phyloP scores from a whole-genome alignment of 2,113 vertebrate genomes.

The Podilymbus podiceps region DNA sequence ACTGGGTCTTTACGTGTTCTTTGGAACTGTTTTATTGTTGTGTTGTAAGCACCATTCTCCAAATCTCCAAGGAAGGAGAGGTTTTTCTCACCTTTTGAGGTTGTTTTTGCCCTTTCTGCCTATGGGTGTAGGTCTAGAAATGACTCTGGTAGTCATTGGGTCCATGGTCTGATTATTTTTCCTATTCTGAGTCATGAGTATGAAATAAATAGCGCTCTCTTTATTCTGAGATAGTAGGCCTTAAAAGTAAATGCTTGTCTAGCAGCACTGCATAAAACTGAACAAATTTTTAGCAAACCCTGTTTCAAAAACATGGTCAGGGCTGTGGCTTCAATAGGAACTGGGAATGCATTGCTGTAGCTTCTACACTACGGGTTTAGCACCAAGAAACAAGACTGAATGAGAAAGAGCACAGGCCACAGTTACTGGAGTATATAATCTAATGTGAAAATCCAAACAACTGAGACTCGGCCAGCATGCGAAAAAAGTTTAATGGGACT shows the following conservation, averaged over 20 bases:
- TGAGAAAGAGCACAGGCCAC: neutral
- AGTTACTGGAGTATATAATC: neutral
- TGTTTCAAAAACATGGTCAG: neutral
- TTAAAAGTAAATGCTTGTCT: neutral
- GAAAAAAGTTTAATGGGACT: conserved; percentile 12
- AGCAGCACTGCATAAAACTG: neutral
- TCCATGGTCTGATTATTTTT: neutral
- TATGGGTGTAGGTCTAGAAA: neutral
- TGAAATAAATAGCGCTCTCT: neutral
- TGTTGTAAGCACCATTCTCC: neutral
- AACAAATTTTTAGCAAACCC: neutral
- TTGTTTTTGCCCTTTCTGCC: neutral
- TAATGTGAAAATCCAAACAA: conserved; percentile 42
- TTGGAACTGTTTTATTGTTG: neutral
- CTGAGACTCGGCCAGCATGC: neutral
- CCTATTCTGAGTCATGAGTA: neutral
- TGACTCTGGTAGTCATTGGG: neutral
- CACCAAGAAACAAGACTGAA: neutral
- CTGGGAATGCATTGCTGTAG: neutral
- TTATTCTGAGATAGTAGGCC: neutral
- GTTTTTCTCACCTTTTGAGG: neutral
- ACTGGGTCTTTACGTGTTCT: neutral
- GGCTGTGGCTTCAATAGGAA: neutral
- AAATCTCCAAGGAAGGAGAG: neutral
- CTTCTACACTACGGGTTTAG: neutral